Conservation (phyloP, 2,888 invertebrate species). For the Hemicrepidius hirtus region DNA sequence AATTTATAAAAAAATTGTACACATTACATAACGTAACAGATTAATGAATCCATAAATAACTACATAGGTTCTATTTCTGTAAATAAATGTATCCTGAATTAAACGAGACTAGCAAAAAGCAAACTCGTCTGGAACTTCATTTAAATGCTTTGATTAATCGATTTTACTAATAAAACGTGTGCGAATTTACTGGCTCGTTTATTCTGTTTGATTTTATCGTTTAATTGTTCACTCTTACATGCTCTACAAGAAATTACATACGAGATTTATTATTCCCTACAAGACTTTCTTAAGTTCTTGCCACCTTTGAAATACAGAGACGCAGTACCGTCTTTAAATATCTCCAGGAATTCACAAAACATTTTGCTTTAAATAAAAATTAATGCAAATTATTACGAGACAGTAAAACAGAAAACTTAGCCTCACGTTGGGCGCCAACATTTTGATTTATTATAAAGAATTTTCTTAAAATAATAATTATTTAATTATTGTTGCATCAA, state of each 20-base stretch:
- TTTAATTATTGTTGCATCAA: no score
- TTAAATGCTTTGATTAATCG: slow-evolving; percentile 38
- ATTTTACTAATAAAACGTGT: slow-evolving; percentile 32
- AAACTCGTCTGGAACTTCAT: slow-evolving; percentile 16
- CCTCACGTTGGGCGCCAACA: no score
- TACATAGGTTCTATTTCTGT: slow-evolving; percentile 3
- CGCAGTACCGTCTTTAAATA: no score
- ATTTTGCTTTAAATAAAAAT: no score
- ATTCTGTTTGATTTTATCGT: slow-evolving; percentile 41
- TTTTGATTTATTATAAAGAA: no score
- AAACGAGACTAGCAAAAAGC: slow-evolving; percentile 9
- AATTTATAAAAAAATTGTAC: slow-evolving; percentile 36
- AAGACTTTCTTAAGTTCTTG: background rate
- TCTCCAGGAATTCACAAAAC: no score
- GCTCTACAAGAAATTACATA: slow-evolving; percentile 17
- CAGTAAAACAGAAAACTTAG: no score
- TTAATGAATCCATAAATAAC: slow-evolving; percentile 48
- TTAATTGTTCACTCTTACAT: slow-evolving; percentile 34
- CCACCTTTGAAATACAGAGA: no score
- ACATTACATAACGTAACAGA: slow-evolving; percentile 47
- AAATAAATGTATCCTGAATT: slow-evolving; percentile 26
- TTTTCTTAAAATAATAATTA: no score
- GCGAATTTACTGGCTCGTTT: slow-evolving; percentile 40
- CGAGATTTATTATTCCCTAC: slow-evolving; percentile 14
- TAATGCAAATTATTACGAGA: no score